Evolutionary conservation across 2,888 invertebrate genomes (phyloP).

Genomic region (Drosophila maculinotata): DNA sequence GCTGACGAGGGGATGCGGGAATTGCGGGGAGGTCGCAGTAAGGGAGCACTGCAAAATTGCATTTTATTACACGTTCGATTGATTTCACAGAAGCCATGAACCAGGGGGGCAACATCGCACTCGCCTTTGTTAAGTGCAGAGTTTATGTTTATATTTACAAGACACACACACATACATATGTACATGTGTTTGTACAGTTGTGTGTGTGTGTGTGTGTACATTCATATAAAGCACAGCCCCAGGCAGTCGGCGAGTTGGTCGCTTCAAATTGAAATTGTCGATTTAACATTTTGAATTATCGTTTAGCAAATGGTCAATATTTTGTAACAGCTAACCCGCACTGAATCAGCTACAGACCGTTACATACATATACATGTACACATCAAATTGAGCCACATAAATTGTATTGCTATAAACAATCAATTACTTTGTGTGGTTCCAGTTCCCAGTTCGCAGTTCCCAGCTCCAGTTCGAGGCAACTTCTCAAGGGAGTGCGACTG

Average conservation of each 20-base stretch:
- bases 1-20: constrained; percentile 7
- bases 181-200: constrained; percentile 8
- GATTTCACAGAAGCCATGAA: constrained; percentile 56
- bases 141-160: constrained; percentile 72
- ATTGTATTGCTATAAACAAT: constrained; percentile 79
- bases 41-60: constrained; percentile 64
- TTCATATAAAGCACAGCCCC: constrained; percentile 18
- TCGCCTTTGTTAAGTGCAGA: constrained; percentile 66
- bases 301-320: constrained; percentile 79
- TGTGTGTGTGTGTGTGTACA: constrained; percentile 34
- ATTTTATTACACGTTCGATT: constrained; percentile 80
- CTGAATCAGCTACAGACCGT: constrained; percentile 20
- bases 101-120: constrained; percentile 42
- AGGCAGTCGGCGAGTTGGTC: constrained; percentile 32
- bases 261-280: constrained; percentile 77
- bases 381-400: constrained; percentile 68
- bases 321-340: constrained; percentile 39
- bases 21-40: constrained; percentile 5
- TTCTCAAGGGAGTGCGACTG: constrained; percentile 42
- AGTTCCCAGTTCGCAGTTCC: no score
- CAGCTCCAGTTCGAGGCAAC: constrained; percentile 12
- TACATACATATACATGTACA: constrained; percentile 36
- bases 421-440: constrained; percentile 75
- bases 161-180: constrained; percentile 8
- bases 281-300: constrained; percentile 81